Base-by-base conservation (phyloP, 2,888 invertebrate genomes). In the Acanthoscelides obtectus region DNA sequence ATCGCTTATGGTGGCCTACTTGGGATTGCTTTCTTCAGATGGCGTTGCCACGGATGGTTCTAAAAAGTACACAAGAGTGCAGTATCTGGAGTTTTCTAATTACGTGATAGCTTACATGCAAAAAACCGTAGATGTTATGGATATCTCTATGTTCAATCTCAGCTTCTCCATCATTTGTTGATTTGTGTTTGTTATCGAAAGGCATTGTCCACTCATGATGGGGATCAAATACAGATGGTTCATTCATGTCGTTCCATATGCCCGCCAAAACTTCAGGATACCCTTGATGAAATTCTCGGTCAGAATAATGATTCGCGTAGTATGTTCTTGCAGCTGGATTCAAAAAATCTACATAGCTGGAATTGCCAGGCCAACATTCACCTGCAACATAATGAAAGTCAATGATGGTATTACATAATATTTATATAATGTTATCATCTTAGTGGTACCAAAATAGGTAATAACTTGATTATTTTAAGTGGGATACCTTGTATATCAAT, bases 191-290 rank as follows among this genome's bases (percentile, higher is more conserved):
- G 1, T n/a, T 1, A 20, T 98, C 97, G 80, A 96, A 97, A 3
- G 94, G 95, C 93, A 99, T 95, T 0, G 98, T 98, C 20, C 97
- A 90, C 86, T 99, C 82, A 45, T 45, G 17, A 1, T 45, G 8
- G 25, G 72, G 71, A 84, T 95, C 97, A 85, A 99, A 99, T 0
- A 99, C 96, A 3, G 97, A 96, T 0, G 99, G 99, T 83, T 99
- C 99, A 80, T 99, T 99, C 99, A 99, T 99, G 81, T 99, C 99
- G 82, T 99, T 99, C 99, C 99, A 99, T 25, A 95, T 90, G 12
- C 80, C 80, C 84, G 96, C 91, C 80, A 96, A 92, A 19, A 92
- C 93, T 0, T 94, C 92, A 0, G 95, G 94, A 12, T 45, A 17
- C 17, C 76, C 74, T 0, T 63, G 22, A 19, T 77, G 76, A 20